Base-by-base conservation (phyloP, 1,140 invertebrate species). In the Drosophila teissieri region DNA sequence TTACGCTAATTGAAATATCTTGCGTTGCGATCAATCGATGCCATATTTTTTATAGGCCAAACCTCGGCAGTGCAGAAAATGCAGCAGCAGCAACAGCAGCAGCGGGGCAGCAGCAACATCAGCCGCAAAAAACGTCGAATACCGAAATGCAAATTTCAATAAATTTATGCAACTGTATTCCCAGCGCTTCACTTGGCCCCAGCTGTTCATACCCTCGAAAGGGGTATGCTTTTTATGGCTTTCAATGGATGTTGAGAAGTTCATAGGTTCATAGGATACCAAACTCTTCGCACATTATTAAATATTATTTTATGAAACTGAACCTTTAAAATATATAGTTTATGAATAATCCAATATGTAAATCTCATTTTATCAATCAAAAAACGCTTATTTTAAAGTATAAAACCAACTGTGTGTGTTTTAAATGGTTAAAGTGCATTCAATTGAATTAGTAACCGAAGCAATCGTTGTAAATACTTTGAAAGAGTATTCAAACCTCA, bases 1-100 rank as follows among this genome's bases (percentile, higher is more conserved):
- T 89, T 89, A 89, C 84, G 84, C 84, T 89, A 89, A 89, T 89
- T 89, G 84, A 89, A 89, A 89, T 89, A 89, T 89, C 84, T 89
- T 78, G 84, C 84, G 84, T 80, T 84, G 68, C 84, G 84, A 89
- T 89, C 84, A 89, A 89, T 89, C 84, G 84, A 89, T 89, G 84
- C 84, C 80, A 89, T 88, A 88, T 89, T 80, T 89, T 83, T 85
- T 86, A 80, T 81, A 82, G 81, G 81, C 81, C 81, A 85, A 84
- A 80, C 70, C 51, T 44, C 49, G 63, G 58, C 51, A 17, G 48
- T 31, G 48, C 60, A 44, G 45, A 27, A 51, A 51, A 27, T 17
- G 49, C 58, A 61, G 56, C 69, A 31, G 55, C 51, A 24, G 24
- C 22, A 24, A 39, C 45, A 4, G 37, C 61, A 17, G 36, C 68